These are phyloP conservation scores for Mythimna impura DNA, from an alignment of 2,888 invertebrate species.

Conservation along the genomic window DNA sequence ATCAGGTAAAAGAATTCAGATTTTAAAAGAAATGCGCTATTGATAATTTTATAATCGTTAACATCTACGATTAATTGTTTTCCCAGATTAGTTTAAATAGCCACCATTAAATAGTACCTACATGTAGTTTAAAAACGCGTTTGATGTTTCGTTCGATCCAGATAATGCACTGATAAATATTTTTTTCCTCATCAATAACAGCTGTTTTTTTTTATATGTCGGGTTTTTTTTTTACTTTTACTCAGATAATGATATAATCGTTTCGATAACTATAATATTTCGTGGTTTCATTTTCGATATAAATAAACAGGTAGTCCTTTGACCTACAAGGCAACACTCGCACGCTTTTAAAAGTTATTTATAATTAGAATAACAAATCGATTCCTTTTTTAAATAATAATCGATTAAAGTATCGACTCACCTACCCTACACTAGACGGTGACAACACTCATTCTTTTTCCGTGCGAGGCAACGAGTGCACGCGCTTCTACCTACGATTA, in stretches of 20 bases:
- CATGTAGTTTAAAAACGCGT: background rate
- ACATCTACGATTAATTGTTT: conserved; percentile 21
- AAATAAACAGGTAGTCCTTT: no score
- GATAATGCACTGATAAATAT: background rate
- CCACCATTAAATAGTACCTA: background rate
- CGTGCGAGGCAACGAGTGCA: no score
- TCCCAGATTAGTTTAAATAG: conserved; percentile 14
- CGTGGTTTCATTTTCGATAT: no score
- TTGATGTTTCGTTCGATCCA: background rate
- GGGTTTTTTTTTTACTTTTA: background rate
- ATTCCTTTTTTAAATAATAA: no score
- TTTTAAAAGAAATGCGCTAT: conserved; percentile 17
- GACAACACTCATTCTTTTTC: no score
- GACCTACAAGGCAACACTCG: no score
- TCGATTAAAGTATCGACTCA: no score
- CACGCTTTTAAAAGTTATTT: no score
- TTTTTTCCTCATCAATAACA: background rate
- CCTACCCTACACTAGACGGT: no score
- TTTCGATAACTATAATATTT: background rate
- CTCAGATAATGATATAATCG: background rate
- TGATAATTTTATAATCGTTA: conserved; percentile 28
- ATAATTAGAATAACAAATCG: no score
- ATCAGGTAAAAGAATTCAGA: conserved; percentile 19
- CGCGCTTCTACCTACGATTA: no score
- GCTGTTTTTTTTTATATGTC: background rate